A percentile compares a stretch with the other conserved stretches of the same genome.
Evolutionary conservation across 2,113 vertebrate species (phyloP).

Genomic region (Gymnorhina tibicen): DNA sequence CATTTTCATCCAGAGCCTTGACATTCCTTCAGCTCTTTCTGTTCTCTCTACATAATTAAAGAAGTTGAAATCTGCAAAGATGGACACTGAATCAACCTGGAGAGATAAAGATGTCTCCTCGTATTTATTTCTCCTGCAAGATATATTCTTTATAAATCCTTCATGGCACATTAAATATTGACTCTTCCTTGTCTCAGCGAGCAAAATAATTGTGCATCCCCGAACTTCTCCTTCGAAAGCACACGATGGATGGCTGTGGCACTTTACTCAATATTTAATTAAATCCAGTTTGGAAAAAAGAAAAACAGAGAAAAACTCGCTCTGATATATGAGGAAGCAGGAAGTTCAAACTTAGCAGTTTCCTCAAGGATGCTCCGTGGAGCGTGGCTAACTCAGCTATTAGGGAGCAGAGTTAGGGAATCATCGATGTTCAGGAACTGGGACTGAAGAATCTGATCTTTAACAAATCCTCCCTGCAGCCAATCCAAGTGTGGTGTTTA

Average conservation of each 20-base stretch:
- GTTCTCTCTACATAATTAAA: conserved; percentile 30
- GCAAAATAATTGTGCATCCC: conserved; percentile 30
- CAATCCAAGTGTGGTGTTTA: not conserved
- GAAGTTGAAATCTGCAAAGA: not conserved
- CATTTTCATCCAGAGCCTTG: not conserved
- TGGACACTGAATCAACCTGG: not conserved
- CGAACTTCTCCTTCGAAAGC: not conserved
- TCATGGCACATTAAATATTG: conserved; percentile 60
- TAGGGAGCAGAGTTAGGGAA: not conserved
- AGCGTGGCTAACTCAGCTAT: not conserved
- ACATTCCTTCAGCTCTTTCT: not conserved
- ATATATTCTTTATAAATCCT: conserved; percentile 49
- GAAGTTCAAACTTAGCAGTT: not conserved
- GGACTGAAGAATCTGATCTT: not conserved
- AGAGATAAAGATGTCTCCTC: conserved; percentile 34
- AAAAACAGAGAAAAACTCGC: not conserved
- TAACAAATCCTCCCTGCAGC: accelerated
- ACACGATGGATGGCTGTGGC: not conserved
- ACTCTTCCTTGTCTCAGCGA: conserved; percentile 17
- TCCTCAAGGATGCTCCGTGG: not conserved
- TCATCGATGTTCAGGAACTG: not conserved
- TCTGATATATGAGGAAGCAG: not conserved
- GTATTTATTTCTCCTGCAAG: conserved; percentile 20
- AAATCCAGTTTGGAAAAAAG: not conserved
- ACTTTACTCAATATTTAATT: conserved; percentile 52